These are phyloP conservation scores for Synanthedon vespiformis DNA, from an alignment of 2,888 invertebrate species.

Conservation along the genomic window DNA sequence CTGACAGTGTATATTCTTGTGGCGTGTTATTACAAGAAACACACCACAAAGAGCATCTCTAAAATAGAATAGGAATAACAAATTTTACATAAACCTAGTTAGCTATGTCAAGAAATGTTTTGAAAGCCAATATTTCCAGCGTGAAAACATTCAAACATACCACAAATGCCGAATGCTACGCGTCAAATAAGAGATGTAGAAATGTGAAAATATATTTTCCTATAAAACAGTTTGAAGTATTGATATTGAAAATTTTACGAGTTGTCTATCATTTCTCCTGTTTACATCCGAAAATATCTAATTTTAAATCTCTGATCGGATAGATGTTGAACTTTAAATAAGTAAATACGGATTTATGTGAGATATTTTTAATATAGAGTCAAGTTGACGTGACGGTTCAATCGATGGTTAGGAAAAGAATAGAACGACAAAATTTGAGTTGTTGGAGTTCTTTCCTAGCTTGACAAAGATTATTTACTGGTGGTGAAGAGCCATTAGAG, in stretches of 20 bases:
- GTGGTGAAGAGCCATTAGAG: too few species aligned
- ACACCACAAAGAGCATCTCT: not conserved
- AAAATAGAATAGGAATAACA: constrained; percentile 1
- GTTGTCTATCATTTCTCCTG: not conserved
- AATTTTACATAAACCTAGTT: not conserved
- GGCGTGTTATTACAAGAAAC: not conserved
- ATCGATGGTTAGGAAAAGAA: too few species aligned
- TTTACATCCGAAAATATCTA: too few species aligned
- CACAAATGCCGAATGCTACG: not conserved
- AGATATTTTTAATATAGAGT: too few species aligned
- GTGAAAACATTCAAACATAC: not conserved
- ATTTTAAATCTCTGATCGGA: too few species aligned
- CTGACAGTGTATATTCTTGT: too few species aligned
- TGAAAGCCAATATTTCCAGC: not conserved
- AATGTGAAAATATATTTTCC: not conserved
- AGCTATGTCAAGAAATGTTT: not conserved
- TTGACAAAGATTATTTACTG: too few species aligned
- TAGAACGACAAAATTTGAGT: too few species aligned
- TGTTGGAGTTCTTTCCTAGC: too few species aligned
- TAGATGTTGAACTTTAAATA: too few species aligned
- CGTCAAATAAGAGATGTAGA: not conserved
- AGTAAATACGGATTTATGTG: too few species aligned
- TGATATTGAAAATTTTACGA: not conserved
- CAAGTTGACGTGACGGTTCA: too few species aligned
- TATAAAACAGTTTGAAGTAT: not conserved